Percentiles rank a stretch among this genome's conserved stretches.
Conservation (phyloP, 2,113 vertebrate species). For the Pleuronectes platessa region DNA sequence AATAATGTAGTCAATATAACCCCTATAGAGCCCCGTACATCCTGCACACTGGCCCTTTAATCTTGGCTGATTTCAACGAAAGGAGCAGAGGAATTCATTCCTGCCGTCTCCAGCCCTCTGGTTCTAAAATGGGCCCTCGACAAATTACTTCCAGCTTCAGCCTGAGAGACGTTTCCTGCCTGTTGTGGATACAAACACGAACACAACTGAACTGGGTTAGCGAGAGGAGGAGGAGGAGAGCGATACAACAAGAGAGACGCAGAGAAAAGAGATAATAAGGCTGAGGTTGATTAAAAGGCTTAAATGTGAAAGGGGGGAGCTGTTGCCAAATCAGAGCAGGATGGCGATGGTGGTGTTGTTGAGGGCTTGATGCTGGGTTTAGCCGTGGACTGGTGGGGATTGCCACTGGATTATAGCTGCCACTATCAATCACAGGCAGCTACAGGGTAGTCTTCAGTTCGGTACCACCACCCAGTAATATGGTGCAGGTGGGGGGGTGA, state of each 20-base stretch:
- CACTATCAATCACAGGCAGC: slow-evolving; percentile 52
- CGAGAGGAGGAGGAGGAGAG: neutral
- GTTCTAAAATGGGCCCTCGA: slow-evolving; percentile 21
- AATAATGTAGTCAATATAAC: neutral
- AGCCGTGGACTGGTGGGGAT: slow-evolving; percentile 15
- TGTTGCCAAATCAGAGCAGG: neutral
- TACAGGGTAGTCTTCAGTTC: slow-evolving; percentile 67
- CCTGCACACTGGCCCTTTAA: neutral
- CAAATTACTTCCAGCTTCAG: slow-evolving; percentile 62
- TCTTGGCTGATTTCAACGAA: slow-evolving; percentile 24
- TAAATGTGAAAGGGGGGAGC: slow-evolving; percentile 10
- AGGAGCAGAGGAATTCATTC: slow-evolving; percentile 39
- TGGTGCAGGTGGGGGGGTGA: neutral
- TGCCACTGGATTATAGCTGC: slow-evolving; percentile 63
- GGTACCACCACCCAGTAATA: neutral
- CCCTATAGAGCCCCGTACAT: neutral
- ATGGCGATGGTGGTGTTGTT: slow-evolving; percentile 22
- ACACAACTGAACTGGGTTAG: slow-evolving; percentile 35
- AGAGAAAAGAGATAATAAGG: neutral
- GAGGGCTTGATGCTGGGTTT: slow-evolving; percentile 32
- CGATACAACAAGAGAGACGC: slow-evolving; percentile 5
- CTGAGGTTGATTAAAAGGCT: neutral
- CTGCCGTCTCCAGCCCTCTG: slow-evolving; percentile 19
- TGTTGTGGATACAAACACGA: slow-evolving; percentile 39
- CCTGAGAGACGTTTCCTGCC: slow-evolving; percentile 46